Conservation (phyloP, 2,888 invertebrate species). For the Rotaria macrura region DNA sequence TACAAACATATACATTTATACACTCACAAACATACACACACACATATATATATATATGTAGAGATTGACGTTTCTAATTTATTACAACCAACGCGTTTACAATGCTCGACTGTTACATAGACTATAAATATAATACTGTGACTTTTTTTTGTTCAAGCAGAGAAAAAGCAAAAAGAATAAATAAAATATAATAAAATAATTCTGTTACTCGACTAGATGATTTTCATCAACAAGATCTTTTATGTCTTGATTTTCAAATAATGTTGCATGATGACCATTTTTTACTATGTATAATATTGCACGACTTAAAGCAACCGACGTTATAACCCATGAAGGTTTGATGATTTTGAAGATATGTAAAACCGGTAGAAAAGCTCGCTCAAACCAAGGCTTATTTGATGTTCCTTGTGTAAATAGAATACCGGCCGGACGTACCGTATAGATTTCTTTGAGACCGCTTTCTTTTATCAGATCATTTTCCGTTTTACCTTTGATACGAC, state of each 20-base stretch:
- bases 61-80: neutral
- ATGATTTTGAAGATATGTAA: neutral
- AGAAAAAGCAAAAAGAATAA: neutral
- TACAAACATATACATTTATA: too few relatives aligned
- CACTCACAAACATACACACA: too few relatives aligned
- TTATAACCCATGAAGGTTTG: neutral
- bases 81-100: neutral
- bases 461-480: neutral
- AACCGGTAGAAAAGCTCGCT: neutral
- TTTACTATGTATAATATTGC: neutral
- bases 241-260: neutral
- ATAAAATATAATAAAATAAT: neutral
- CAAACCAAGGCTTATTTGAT: neutral
- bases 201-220: neutral
- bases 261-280: slow-evolving; percentile 7
- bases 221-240: neutral
- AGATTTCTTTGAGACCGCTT: neutral
- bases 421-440: neutral
- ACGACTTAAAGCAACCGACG: neutral
- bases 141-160: neutral
- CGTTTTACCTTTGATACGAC: neutral
- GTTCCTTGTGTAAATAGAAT: neutral
- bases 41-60: neutral
- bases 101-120: neutral
- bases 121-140: neutral